Evolutionary conservation across 1,140 invertebrate species (phyloP), one percentile per base, ranked within the genome.

Genomic region (Macrobrachium rosenbergii): DNA sequence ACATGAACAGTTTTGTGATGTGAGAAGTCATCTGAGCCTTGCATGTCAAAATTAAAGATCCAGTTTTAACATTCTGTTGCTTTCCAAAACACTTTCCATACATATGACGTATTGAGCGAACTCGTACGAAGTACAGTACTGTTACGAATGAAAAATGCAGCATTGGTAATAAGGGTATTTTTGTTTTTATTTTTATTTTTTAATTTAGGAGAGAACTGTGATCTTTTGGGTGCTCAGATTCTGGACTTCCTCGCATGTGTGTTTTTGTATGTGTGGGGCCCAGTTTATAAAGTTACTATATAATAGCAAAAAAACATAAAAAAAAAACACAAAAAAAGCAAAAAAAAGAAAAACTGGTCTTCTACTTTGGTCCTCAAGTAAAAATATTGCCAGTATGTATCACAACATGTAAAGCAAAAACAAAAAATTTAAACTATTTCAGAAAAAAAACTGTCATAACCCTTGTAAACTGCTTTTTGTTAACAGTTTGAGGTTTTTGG

Each of bases 11-110:
- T 82, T 85, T 52, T 83, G 52, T 64, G 60, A 79, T 79, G 83
- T 79, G 78, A 78, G 75, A 69, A 72, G 77, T 86, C 84, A 80
- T 86, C 83, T 85, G 75, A 85, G 83, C 75, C 75, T 85, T 85
- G 75, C 75, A 85, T 85, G 83, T 85, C 64, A 75, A 78, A 85
- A 43, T 85, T 43, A 85, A 85, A 85, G 83, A 85, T 85, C 83
- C 83, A 85, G 75, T 85, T 85, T 85, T 82, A 69, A 67, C 59
- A 19, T 52, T 52, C 52, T 52, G 52, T 52, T 52, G 52, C 52
- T 52, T 52, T 52, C 52, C 52, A 52, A 52, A 52, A 52, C 52
- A 52, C 52, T 52, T 52, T 52, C 52, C 52, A 52, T 52, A 52
- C 52, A 52, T 52, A 52, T 52, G 52, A 52, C 6, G 52, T 52